Conservation (phyloP, 2,797 vertebrate genomes). For the Melanotaenia trifasciata region DNA sequence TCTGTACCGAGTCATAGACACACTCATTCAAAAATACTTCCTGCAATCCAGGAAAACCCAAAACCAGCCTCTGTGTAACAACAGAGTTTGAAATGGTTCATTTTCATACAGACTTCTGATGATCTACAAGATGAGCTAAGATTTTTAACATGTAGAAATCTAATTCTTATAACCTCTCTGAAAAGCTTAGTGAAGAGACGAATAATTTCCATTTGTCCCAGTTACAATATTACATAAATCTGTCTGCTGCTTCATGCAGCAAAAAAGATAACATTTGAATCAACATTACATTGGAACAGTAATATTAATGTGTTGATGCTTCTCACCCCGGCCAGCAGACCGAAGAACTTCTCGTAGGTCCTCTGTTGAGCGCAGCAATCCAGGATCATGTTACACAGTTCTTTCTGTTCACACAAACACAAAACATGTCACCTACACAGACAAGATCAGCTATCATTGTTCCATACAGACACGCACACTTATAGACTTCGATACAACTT, state of each 20-base stretch:
- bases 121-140: not conserved
- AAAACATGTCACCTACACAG: not conserved
- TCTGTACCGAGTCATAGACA: not conserved
- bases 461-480: not conserved
- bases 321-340: slow-evolving; percentile 96
- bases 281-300: not conserved
- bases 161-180: not conserved
- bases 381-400: slow-evolving; percentile 99
- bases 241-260: not conserved
- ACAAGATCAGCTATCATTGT: too few species aligned
- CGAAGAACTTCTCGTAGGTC: slow-evolving; percentile 98
- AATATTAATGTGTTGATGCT: not conserved
- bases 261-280: not conserved
- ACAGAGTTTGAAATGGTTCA: not conserved
- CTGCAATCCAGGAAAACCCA: not conserved
- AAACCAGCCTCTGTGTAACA: not conserved
- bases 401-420: slow-evolving; percentile 86
- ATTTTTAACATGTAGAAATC: not conserved
- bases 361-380: slow-evolving; percentile 99
- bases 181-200: not conserved
- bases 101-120: not conserved
- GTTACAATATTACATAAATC: not conserved
- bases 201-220: not conserved
- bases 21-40: not conserved
- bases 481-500: not conserved